Evolutionary conservation across 2,113 vertebrate species (phyloP).

Genomic region (Etia nguti): DNA sequence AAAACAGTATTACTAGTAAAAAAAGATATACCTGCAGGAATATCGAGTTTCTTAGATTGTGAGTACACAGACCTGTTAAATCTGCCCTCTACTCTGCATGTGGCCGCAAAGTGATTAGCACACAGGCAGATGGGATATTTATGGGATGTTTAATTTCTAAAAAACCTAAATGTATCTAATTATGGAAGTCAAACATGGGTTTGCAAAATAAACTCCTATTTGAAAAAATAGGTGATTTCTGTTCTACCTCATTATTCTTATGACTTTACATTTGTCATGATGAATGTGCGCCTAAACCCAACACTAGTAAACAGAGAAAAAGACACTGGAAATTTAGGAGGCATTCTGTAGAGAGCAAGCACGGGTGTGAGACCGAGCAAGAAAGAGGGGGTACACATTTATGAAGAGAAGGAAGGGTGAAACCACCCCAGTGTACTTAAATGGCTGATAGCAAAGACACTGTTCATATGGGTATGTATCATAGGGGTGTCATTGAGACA

Average conservation of each 20-base stretch:
- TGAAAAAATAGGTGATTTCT: background rate
- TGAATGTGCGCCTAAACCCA: background rate
- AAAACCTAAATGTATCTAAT: background rate
- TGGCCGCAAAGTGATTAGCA: background rate
- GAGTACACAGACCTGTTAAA: background rate
- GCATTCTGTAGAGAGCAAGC: background rate
- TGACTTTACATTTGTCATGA: background rate
- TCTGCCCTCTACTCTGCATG: background rate
- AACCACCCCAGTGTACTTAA: background rate
- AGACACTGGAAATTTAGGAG: background rate
- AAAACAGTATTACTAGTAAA: background rate
- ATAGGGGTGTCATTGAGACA: background rate
- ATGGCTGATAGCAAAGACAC: background rate
- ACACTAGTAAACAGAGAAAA: background rate
- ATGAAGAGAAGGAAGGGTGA: background rate
- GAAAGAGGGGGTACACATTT: background rate
- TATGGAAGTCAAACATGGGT: background rate
- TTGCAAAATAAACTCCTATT: background rate
- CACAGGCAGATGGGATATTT: background rate
- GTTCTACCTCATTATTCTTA: background rate
- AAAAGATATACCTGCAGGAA: background rate
- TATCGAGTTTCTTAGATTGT: background rate
- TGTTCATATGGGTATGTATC: background rate
- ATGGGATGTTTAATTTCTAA: background rate
- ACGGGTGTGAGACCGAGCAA: background rate